Evolutionary conservation across 2,797 vertebrate genomes (phyloP).

Genomic region (Limnodromus scolopaceus): DNA sequence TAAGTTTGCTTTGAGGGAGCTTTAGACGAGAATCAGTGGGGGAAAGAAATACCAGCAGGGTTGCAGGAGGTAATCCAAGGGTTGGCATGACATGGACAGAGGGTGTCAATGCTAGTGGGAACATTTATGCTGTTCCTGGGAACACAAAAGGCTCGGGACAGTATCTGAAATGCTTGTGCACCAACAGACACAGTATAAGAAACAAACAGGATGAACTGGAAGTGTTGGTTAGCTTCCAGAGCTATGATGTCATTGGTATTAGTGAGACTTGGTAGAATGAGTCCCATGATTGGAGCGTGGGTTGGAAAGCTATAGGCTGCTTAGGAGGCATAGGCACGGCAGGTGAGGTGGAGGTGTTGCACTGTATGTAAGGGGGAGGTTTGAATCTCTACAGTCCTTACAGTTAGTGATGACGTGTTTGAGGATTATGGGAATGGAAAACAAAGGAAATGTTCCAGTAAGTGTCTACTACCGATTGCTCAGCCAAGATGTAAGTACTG

Average conservation of each 20-base stretch:
- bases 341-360: not conserved
- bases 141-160: not conserved
- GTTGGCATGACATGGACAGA: fast-evolving
- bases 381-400: not conserved
- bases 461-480: not conserved
- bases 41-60: not conserved
- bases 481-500: not conserved
- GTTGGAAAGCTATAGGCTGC: not conserved
- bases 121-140: not conserved
- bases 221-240: not conserved
- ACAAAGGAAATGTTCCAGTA: not conserved
- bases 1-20: not conserved
- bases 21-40: not conserved
- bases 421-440: not conserved
- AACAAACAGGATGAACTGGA: not conserved
- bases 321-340: not conserved
- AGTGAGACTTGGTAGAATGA: not conserved
- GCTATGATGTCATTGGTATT: no score
- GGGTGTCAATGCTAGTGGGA: not conserved
- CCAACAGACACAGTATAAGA: fast-evolving
- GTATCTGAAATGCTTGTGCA: not conserved
- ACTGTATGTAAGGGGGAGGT: not conserved
- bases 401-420: not conserved
- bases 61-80: not conserved
- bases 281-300: not conserved